Evolutionary conservation across 1,140 invertebrate genomes (phyloP), one percentile per base, ranked within the genome.

Genomic region (Lasioglossum albipes): DNA sequence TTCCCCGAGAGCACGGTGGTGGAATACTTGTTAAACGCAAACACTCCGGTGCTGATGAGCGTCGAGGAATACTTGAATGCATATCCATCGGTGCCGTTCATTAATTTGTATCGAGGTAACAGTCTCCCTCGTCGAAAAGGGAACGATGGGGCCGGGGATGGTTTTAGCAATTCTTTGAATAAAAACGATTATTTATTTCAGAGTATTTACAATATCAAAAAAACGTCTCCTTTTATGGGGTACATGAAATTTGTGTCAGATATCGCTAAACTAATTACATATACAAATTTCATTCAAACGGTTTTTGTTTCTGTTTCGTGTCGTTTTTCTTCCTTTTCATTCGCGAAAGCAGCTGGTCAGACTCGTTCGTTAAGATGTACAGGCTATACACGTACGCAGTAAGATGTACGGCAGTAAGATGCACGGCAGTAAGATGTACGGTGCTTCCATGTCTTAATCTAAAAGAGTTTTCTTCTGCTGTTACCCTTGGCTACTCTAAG

Each of bases 101-200:
- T 89, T 4, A 54, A 83, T 65, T 77, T 90, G 10, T 90, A 90
- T 52, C 79, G 84, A 65, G 90, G 90, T 91, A 88, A 87, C n/a
- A 66, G 31, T 67, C 20, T 65, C 16, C 13, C n/a, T 68, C 18
- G 36, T 41, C 10, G 7, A 7, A 66, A 42, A 7, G 20, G 36
- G 6, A 16, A 65, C 2, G 9, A 65, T 4, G 10, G 16, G 7
- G 41, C 52, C 7, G 31, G 16, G 16, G 16, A 61, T 64, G 31
- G 13, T 36, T 27, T 27, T 13, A 64, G 3, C 62, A 18, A 7
- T 42, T 61, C 9, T 9, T 87, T 89, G 89, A 91, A 91, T 92
- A 92, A 91, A 92, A 92, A 92, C 90, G 90, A 91, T 91, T 91
- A 92, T 92, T 92, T 92, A 92, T 92, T 91, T 89, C 80, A 90